Evolutionary conservation across 2,797 vertebrate genomes (phyloP).

Genomic region (Microctenopoma lineatum): DNA sequence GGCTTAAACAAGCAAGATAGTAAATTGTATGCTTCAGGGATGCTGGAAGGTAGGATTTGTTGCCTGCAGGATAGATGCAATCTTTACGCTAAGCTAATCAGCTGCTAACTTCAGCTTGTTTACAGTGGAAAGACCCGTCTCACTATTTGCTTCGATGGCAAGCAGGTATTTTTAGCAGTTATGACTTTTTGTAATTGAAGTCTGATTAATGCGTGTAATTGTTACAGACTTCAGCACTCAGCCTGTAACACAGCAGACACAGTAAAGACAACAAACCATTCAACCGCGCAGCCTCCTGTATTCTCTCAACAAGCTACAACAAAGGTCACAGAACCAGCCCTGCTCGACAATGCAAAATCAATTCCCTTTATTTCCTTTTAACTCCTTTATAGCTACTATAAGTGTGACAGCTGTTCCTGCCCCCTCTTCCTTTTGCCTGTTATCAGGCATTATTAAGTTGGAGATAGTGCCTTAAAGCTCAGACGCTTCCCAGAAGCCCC

Average conservation of each 20-base stretch:
- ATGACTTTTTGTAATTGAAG: neutral
- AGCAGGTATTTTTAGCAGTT: neutral
- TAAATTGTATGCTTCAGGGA: neutral
- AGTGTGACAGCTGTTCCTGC: constrained; percentile 14
- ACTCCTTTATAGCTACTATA: constrained; percentile 45
- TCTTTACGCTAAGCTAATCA: neutral
- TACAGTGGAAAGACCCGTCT: neutral
- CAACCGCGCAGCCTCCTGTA: constrained; percentile 29
- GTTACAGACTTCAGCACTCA: constrained; percentile 2
- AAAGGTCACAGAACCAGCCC: constrained; percentile 32
- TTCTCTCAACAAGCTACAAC: constrained; percentile 37
- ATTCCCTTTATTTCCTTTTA: constrained; percentile 46
- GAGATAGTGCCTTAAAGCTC: constrained; percentile 51
- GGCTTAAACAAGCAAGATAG: neutral
- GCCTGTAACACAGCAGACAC: constrained; percentile 5
- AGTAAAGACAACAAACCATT: constrained; percentile 21
- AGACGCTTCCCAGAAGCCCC: constrained; percentile 56
- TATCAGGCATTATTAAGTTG: constrained; percentile 67
- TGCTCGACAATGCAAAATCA: constrained; percentile 25
- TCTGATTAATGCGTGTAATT: constrained; percentile 13
- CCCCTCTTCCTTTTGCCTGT: constrained; percentile 48
- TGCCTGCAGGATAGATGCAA: neutral
- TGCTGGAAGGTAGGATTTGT: neutral
- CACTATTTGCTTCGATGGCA: too few relatives aligned
- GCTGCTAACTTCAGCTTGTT: neutral